Percentiles rank a stretch among this genome's conserved stretches.
phyloP scores from a whole-genome alignment of 2,888 invertebrate genomes.

The Xylota segnis region DNA sequence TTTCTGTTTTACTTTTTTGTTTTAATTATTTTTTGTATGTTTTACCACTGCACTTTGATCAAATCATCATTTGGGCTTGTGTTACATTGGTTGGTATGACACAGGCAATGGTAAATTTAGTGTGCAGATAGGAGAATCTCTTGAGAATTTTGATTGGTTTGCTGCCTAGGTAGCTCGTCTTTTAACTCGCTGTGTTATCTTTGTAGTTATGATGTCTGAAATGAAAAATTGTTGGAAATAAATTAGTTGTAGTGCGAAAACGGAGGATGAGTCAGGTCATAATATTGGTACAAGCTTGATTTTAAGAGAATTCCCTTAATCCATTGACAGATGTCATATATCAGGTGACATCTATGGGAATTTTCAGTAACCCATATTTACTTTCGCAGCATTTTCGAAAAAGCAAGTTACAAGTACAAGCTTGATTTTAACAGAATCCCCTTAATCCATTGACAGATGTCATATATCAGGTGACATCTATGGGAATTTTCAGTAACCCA shows the following conservation, averaged over 20 bases:
- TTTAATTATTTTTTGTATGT: conserved; percentile 16
- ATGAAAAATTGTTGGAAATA: conserved; percentile 4
- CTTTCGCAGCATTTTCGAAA: too few species aligned
- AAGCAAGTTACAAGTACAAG: too few species aligned
- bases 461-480: too few species aligned
- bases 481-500: too few species aligned
- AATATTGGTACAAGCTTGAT: too few species aligned
- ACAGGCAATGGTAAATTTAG: not conserved
- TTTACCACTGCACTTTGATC: conserved; percentile 39
- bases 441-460: too few species aligned
- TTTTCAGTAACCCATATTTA: too few species aligned
- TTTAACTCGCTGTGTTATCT: conserved; percentile 5
- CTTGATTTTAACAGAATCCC: too few species aligned
- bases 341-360: too few species aligned
- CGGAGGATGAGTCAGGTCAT: too few species aligned
- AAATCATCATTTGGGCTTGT: conserved; percentile 40
- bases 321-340: too few species aligned
- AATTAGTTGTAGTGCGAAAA: not conserved
- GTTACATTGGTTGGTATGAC: not conserved
- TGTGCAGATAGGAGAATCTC: conserved; percentile 16
- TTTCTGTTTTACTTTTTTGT: conserved; percentile 2
- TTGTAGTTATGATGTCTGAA: conserved; percentile 33
- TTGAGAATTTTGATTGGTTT: conserved; percentile 9
- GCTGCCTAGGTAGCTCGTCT: conserved; percentile 9
- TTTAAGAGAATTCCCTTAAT: too few species aligned